A percentile compares a stretch with the other conserved stretches of the same genome.
phyloP scores from a whole-genome alignment of 1,140 invertebrate species.

The Antheraea mylitta region DNA sequence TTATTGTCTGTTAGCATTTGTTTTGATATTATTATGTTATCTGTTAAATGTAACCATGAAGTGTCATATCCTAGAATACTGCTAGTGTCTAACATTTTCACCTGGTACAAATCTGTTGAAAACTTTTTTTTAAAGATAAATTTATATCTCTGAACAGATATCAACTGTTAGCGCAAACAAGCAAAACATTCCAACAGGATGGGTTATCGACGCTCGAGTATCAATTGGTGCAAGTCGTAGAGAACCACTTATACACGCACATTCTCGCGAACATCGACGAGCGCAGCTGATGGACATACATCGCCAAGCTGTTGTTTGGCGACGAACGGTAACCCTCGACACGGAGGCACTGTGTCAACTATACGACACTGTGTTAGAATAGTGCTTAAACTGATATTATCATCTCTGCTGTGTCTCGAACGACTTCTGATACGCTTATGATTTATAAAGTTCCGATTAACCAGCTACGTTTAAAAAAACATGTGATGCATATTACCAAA shows the following conservation, averaged over 20 bases:
- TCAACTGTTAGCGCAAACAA: conserved; percentile 90
- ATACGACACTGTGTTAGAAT: no score
- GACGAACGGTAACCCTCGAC: conserved; percentile 52
- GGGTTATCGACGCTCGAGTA: conserved; percentile 94
- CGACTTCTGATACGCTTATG: background rate
- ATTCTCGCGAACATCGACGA: conserved; percentile 83
- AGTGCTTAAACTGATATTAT: background rate
- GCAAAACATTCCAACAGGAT: conserved; percentile 89
- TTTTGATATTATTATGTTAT: no score
- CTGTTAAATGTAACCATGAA: no score
- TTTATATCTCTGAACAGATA: conserved; percentile 82
- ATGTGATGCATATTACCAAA: no score
- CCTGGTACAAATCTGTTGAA: no score
- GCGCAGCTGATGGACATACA: conserved; percentile 76
- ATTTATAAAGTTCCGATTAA: no score
- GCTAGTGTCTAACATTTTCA: no score
- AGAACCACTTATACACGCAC: conserved; percentile 88
- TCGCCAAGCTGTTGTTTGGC: conserved; percentile 78
- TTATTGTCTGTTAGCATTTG: no score
- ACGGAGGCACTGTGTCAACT: background rate
- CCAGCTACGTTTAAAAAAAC: no score
- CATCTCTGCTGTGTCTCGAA: background rate
- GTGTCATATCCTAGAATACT: no score
- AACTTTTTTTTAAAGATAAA: background rate
- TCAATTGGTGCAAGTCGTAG: conserved; percentile 83